Conservation (phyloP, 2,113 vertebrate genomes). For the Oxyruncus cristatus region DNA sequence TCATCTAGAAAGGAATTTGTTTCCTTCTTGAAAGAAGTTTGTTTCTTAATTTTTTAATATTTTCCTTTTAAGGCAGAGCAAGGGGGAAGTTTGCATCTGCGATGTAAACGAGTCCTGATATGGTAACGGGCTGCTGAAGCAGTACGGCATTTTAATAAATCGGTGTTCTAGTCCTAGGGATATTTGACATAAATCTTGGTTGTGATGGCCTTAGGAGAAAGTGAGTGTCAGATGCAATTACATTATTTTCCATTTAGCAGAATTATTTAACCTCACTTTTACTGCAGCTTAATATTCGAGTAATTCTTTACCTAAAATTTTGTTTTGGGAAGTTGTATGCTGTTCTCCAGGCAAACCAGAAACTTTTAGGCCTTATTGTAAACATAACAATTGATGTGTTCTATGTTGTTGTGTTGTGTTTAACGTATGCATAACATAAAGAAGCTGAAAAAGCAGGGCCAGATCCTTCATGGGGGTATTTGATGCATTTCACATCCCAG, state of each 20-base stretch:
- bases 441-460: background rate
- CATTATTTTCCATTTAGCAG: background rate
- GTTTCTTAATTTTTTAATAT: background rate
- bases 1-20: background rate
- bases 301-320: background rate
- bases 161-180: background rate
- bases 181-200: background rate
- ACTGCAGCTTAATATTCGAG: background rate
- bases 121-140: background rate
- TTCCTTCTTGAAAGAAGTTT: background rate
- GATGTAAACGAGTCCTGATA: background rate
- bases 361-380: background rate
- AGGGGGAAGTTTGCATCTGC: background rate
- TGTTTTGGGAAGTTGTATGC: background rate
- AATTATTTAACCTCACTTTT: background rate
- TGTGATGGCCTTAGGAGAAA: background rate
- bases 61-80: background rate
- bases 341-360: background rate
- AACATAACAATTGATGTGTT: background rate
- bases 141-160: rapidly evolving
- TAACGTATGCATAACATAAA: background rate
- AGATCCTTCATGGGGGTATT: background rate
- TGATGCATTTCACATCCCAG: rapidly evolving
- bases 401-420: background rate
- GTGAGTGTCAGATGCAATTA: background rate